phyloP scores from a whole-genome alignment of 64 coral and sea anemone species.

The Cladopsammia gracilis region DNA sequence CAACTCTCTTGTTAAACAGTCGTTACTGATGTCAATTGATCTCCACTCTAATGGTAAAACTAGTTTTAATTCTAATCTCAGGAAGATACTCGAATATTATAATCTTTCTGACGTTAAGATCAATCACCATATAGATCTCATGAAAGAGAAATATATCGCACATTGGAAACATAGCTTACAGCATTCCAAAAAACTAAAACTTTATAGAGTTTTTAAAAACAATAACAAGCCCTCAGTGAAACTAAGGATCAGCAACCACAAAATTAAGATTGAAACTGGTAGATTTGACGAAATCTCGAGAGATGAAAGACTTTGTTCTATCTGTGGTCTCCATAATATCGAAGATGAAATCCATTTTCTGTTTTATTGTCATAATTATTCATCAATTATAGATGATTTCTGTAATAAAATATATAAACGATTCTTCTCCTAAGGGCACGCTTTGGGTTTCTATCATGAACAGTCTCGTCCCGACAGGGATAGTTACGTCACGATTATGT shows the following conservation, averaged over 20 bases:
- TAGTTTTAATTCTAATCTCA: background rate
- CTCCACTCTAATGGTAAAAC: background rate
- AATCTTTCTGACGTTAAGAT: no score
- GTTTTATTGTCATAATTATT: background rate
- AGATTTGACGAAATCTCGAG: no score
- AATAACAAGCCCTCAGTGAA: no score
- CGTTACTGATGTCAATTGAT: background rate
- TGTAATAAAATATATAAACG: background rate
- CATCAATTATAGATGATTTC: background rate
- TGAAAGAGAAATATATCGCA: no score
- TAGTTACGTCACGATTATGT: slow-evolving; percentile 64
- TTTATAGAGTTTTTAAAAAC: no score
- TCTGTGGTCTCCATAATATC: no score
- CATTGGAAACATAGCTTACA: no score
- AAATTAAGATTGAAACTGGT: no score
- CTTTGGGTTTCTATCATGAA: slow-evolving; percentile 87
- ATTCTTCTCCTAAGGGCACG: slow-evolving; percentile 44
- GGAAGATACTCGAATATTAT: background rate
- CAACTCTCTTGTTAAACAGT: background rate
- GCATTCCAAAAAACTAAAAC: no score
- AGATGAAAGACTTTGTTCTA: no score
- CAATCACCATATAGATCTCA: no score
- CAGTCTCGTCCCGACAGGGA: slow-evolving; percentile 81
- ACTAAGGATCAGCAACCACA: no score
- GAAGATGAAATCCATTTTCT: background rate